Conservation (phyloP, 2,113 vertebrate species). For the Odobenus rosmarus region DNA sequence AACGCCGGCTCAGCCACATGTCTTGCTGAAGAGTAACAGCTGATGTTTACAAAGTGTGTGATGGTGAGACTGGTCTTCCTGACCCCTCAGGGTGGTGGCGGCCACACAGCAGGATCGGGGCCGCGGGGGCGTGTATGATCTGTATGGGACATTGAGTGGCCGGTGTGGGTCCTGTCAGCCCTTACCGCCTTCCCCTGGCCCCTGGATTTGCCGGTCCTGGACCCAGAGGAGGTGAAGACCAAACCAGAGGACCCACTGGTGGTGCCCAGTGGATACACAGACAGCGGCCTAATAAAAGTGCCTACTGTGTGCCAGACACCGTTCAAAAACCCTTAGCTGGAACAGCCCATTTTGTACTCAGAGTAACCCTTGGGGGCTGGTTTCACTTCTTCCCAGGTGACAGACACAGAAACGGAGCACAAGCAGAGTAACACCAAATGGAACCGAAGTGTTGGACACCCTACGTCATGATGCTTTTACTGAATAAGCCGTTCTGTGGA, state of each 20-base stretch:
- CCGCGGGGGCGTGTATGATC: fast-evolving
- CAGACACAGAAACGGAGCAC: not conserved
- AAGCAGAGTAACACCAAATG: not conserved
- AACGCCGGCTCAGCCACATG: fast-evolving
- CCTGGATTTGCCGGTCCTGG: not conserved
- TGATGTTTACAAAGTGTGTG: fast-evolving
- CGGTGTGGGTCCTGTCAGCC: fast-evolving
- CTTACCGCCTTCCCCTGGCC: not conserved
- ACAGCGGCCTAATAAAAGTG: fast-evolving
- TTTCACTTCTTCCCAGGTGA: fast-evolving
- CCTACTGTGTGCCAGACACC: fast-evolving
- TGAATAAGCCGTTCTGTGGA: not conserved
- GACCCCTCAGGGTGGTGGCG: fast-evolving
- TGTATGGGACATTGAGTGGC: fast-evolving
- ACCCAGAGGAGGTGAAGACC: not conserved
- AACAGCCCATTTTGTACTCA: fast-evolving
- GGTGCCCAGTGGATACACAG: no score
- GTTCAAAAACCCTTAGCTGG: not conserved
- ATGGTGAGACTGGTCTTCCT: not conserved
- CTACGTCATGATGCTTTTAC: not conserved
- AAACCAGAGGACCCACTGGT: not conserved
- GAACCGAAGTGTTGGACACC: fast-evolving
- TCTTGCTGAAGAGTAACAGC: no score
- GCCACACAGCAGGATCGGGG: fast-evolving
- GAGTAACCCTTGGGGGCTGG: not conserved